Evolutionary conservation across 1,140 invertebrate species (phyloP), one percentile per base, ranked within the genome.

Genomic region (Brachionus asplanchnoidis): DNA sequence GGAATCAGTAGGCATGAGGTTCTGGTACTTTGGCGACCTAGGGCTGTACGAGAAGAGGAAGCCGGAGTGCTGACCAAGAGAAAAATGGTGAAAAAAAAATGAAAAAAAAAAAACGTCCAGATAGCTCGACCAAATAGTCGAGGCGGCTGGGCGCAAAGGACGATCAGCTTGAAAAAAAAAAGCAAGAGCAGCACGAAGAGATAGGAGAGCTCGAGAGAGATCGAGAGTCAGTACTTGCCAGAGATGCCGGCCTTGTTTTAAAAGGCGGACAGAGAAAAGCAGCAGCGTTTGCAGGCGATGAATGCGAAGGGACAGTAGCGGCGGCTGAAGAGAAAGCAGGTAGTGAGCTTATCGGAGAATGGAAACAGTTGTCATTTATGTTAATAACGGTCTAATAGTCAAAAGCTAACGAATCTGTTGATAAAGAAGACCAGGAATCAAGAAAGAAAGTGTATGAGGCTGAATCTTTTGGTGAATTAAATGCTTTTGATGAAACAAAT

Each of bases 21-120:
- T 83, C 14, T 68, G 56, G 80, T 83, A 83, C 40, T 83, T 83
- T 68, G 80, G 80, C 20, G 80, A n/a, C 17, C 28, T 66, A 9
- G 32, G 80, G 17, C 32, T 83, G 0, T 83, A 83, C n/a, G 56
- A 42, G 28, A 14, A 83, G 12, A 70, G 28, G 40, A 56, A 60
- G 50, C 6, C 46, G 11, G 32, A 66, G 20, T 23, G 40, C 36
- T 46, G 23, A n/a, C 12, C 5, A 5, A 75, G 17, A 28, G 12
- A 46, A 40, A 80, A 40, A 60, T 20, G 2, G 50, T 36, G 8
- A 36, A 60, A 11, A n/a, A 56, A 28, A 26, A 60, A 42, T 12
- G 2, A 40, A 5, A 36, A 40, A 56, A 80, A 60, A 40, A 36
- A n/a, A n/a, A n/a, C n/a, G n/a, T n/a, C n/a, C n/a, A n/a, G n/a